Percentiles rank a stretch among this genome's conserved stretches.
Conservation (phyloP, 1,140 invertebrate genomes). For the Plectus sambesii region DNA sequence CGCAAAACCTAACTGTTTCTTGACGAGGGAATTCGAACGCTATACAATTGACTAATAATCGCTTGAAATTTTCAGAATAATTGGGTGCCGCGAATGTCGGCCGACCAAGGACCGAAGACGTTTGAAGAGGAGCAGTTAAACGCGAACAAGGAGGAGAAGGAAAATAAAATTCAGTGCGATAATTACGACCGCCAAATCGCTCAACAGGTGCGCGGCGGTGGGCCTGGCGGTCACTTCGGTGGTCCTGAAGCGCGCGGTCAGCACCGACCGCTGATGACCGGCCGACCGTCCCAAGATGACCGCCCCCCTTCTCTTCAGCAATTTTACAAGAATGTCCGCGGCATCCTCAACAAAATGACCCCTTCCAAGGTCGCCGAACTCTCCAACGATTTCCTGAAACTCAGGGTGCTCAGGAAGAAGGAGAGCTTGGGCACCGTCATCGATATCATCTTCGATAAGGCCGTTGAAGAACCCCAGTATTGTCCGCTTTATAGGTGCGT, state of each 20-base stretch:
- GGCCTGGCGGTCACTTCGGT: too few species aligned
- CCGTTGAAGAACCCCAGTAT: slow-evolving; percentile 1
- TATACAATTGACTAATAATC: too few species aligned
- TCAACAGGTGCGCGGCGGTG: too few species aligned
- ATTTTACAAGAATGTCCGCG: slow-evolving; percentile 29
- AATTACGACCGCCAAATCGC: too few species aligned
- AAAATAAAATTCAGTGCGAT: slow-evolving; percentile 5
- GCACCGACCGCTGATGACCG: too few species aligned
- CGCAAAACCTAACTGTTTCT: too few species aligned
- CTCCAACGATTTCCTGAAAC: slow-evolving; percentile 28
- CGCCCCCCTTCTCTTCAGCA: slow-evolving; percentile 15
- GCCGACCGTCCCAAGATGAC: too few species aligned
- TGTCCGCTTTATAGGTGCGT: slow-evolving; percentile 8
- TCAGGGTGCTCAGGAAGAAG: slow-evolving; percentile 23
- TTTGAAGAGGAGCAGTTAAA: slow-evolving; percentile 1
- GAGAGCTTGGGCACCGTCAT: slow-evolving; percentile 14
- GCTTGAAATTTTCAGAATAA: too few species aligned
- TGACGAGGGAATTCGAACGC: too few species aligned
- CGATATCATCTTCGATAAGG: slow-evolving; percentile 9
- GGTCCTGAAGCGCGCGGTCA: too few species aligned
- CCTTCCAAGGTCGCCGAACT: slow-evolving; percentile 33
- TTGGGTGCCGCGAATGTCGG: slow-evolving; percentile 6
- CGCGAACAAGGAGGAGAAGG: slow-evolving; percentile 4
- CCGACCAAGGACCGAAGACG: slow-evolving; percentile 3
- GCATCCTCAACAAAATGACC: slow-evolving; percentile 40